Evolutionary conservation across 1,140 invertebrate species (phyloP), one percentile per base, ranked within the genome.

Genomic region (Geopemphigus sp.): DNA sequence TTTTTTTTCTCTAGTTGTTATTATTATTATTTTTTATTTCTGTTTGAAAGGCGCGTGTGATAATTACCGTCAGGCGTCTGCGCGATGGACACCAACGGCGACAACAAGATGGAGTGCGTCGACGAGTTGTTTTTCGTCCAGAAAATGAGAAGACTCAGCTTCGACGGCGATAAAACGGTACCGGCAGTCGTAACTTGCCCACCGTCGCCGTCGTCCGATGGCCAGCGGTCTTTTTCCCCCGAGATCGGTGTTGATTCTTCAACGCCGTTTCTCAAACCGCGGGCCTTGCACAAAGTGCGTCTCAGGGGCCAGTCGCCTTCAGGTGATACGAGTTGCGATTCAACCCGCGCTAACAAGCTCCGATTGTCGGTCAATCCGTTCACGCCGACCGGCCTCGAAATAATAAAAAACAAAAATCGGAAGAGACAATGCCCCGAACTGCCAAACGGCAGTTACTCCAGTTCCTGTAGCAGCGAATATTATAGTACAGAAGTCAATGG

Each of bases 341-440:
- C 39, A 5, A 24, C 6, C 0, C 74, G 39, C 6, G 8, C 4
- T 17, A 63, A 47, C 57, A 78, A 78, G 22, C 17, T 24, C 5
- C 74, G 74, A 1, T 29, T 78, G 39, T 78, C 80, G 0, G 80
- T 81, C 24, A 81, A 81, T 74, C 80, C 80, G 0, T 81, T 81
- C 22, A 81, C 80, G 0, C 80, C 80, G 5, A 50, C 50, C 14
- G 80, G 80, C 32, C 45, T 78, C 24, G 74, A 61, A 61, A 78
- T 78, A 47, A 19, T 78, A 26, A 78, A 78, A 61, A 78, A 78
- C 4, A 78, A 78, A 61, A 39, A 78, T 11, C 15, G 57, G 0
- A 78, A 78, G 59, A 78, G 29, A 50, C 26, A 50, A 0, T 47
- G n/a, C 29, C 3, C 56, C 5, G 26, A n/a, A 22, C n/a, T n/a